Conservation (phyloP, 92 coral and sea anemone species). For the Bergia puertoricense region DNA sequence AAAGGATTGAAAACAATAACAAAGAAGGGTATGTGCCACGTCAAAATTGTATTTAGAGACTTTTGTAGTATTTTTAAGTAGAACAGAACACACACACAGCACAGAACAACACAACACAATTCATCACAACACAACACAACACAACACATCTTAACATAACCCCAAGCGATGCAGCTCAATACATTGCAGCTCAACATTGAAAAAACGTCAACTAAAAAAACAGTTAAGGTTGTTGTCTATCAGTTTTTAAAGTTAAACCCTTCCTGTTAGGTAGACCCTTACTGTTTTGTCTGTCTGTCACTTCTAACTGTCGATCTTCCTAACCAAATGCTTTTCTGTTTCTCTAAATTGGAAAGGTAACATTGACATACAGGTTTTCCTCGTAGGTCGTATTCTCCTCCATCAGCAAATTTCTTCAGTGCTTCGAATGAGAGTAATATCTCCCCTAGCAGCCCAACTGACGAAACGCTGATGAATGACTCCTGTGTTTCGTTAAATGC, state of each 20-base stretch:
- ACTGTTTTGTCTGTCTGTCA: not conserved
- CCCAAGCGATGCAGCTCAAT: too few relatives aligned
- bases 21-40: conserved; percentile 3
- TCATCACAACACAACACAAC: too few relatives aligned
- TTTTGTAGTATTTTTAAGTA: not conserved
- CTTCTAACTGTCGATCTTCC: not conserved
- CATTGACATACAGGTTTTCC: not conserved
- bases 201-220: not conserved
- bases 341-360: not conserved
- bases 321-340: not conserved
- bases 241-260: not conserved
- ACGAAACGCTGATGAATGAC: not conserved
- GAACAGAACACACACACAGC: too few relatives aligned
- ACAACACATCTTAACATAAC: too few relatives aligned
- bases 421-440: not conserved
- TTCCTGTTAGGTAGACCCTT: not conserved
- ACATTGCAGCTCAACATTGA: too few relatives aligned
- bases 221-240: not conserved
- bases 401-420: conserved; percentile 1
- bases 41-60: not conserved
- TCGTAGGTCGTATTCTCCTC: conserved; percentile 8
- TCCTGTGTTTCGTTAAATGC: not conserved
- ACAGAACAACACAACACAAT: too few relatives aligned
- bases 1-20: not conserved
- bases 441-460: not conserved